Evolutionary conservation across 2,797 vertebrate genomes (phyloP), one percentile per base, ranked within the genome.

Genomic region (Bucorvus abyssinicus): DNA sequence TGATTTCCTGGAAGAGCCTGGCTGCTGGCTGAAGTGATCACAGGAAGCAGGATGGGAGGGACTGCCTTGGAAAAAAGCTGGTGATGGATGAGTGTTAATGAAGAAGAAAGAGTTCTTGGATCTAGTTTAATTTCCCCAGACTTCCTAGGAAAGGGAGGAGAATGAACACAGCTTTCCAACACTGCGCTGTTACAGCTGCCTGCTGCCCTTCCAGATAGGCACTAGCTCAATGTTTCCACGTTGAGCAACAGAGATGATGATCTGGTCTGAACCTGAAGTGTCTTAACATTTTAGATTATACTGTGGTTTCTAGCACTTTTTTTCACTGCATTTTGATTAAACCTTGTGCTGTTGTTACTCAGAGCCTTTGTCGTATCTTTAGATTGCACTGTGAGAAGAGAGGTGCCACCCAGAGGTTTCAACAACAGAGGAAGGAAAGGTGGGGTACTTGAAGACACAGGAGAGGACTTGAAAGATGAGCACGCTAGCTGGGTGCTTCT

Each of bases 1-100:
- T 76, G 56, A 52, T 95, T 97, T 97, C 96, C 84, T 96, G 86
- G 96, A 97, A 97, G 73, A 84, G 67, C 64, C 75, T 84, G 94
- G 49, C 59, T 93, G 61, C 74, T 93, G 76, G 45, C 86, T 83
- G 80, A 77, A 93, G 80, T 49, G 79, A 67, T 73, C 0, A 0
- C 56, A 81, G 60, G 50, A 71, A 57, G 21, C 64, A 82, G 59
- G 83, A 65, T 52, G 61, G 84, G 95, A 95, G 84, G 87, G 69
- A 83, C 67, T 29, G 10, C 45, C 45, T 50, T 86, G 64, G 50
- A 68, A 82, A 82, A 75, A 84, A 60, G 32, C 56, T 82, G 83
- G 29, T 87, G 85, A 56, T 55, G 84, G 67, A 96, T 75, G 55
- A 40, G 15, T 50, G 53, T 61, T 92, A 85, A 77, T 7, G 8